These are phyloP conservation scores for Diorhabda sublineata DNA, from an alignment of 1,140 invertebrate species.

Conservation along the genomic window DNA sequence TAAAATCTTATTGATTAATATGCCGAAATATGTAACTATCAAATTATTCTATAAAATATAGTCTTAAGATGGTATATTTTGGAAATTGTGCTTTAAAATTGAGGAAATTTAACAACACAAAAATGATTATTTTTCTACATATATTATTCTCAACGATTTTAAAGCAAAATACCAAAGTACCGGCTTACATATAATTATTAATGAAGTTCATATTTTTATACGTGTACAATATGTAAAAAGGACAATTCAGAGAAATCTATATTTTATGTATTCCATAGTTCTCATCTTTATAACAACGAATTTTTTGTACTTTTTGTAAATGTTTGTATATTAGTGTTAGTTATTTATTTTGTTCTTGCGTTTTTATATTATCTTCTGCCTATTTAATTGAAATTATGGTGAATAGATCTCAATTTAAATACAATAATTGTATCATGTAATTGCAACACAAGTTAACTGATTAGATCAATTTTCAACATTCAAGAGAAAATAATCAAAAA, in stretches of 20 bases:
- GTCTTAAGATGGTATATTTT: background rate
- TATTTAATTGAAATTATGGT: constrained; percentile 8
- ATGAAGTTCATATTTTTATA: background rate
- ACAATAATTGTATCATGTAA: too few relatives aligned
- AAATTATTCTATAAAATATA: constrained; percentile 7
- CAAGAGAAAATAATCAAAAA: too few relatives aligned
- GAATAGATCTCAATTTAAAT: constrained; percentile 13
- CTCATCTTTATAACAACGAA: constrained; percentile 10
- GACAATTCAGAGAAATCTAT: background rate
- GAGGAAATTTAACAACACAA: too few relatives aligned
- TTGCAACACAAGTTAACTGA: too few relatives aligned
- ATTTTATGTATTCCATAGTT: background rate
- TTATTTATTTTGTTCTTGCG: constrained; percentile 10
- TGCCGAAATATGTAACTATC: background rate
- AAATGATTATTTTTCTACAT: too few relatives aligned
- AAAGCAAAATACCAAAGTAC: too few relatives aligned
- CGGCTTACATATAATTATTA: too few relatives aligned
- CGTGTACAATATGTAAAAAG: background rate
- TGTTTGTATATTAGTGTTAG: constrained; percentile 12
- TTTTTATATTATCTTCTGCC: constrained; percentile 17
- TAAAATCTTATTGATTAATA: constrained; percentile 36
- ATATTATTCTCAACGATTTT: too few relatives aligned
- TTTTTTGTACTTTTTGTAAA: constrained; percentile 22
- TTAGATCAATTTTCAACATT: too few relatives aligned
- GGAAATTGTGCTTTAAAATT: background rate